Conservation (phyloP, 2,888 invertebrate species). For the Idaea aversata region DNA sequence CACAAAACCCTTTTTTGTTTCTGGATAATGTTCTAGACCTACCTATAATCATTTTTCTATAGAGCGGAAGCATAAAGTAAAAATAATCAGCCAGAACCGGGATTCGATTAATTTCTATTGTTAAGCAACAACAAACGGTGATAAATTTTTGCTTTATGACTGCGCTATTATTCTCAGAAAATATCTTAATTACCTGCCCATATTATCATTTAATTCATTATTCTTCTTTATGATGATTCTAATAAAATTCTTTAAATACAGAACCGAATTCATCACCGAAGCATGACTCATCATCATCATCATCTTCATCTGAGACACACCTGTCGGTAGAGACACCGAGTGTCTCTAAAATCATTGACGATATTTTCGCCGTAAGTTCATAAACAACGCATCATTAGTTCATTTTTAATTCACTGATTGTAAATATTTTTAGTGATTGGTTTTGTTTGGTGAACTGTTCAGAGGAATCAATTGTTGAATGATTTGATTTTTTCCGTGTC, state of each 20-base stretch:
- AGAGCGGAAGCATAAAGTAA: not conserved
- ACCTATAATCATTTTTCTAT: not conserved
- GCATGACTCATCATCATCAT: slow-evolving; percentile 52
- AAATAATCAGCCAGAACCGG: not conserved
- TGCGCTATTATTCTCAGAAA: not conserved
- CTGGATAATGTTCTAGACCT: not conserved
- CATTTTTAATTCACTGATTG: slow-evolving; percentile 6
- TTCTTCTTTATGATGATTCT: slow-evolving; percentile 8
- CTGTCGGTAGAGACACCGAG: slow-evolving; percentile 68
- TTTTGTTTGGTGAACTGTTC: not conserved
- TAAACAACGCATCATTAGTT: slow-evolving; percentile 22
- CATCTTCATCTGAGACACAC: slow-evolving; percentile 51
- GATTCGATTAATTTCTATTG: not conserved
- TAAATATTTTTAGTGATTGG: slow-evolving; percentile 2
- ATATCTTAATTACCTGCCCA: no score
- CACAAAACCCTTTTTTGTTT: not conserved
- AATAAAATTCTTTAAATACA: slow-evolving; percentile 45
- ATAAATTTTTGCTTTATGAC: not conserved
- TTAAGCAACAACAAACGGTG: not conserved
- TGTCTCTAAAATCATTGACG: slow-evolving; percentile 66
- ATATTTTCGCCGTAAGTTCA: slow-evolving; percentile 74
- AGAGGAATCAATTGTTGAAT: no score
- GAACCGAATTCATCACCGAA: slow-evolving; percentile 49
- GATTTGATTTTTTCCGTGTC: no score
- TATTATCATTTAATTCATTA: not conserved